Evolutionary conservation across 1,140 invertebrate genomes (phyloP).

Genomic region (Schlechtendalia chinensis): DNA sequence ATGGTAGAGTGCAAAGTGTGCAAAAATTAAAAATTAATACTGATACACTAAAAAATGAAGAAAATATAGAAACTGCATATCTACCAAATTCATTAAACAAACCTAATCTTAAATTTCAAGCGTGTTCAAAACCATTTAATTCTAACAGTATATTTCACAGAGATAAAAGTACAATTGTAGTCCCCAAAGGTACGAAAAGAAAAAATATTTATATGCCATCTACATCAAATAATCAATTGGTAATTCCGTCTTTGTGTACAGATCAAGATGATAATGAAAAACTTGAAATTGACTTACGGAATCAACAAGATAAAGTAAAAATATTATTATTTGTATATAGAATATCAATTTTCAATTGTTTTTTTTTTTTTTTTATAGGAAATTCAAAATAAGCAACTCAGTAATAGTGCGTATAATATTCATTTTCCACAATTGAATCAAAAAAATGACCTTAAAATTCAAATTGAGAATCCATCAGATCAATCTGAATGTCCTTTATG

Average conservation of each 20-base stretch:
- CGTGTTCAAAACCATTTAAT: constrained; percentile 7
- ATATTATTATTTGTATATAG: neutral
- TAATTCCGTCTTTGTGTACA: neutral
- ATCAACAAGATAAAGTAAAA: neutral
- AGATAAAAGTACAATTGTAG: neutral
- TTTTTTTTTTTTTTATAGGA: neutral
- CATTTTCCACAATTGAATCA: neutral
- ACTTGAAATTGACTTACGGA: neutral
- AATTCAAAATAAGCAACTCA: neutral
- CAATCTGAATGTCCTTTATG: constrained; percentile 28
- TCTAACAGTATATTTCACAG: neutral
- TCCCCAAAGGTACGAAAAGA: neutral
- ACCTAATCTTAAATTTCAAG: neutral
- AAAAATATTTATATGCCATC: neutral
- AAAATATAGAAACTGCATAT: neutral
- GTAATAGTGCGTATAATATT: neutral
- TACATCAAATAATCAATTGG: neutral
- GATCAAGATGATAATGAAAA: neutral
- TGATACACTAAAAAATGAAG: neutral
- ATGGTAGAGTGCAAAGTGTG: neutral
- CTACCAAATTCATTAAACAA: neutral
- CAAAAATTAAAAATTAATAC: neutral
- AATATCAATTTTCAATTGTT: neutral
- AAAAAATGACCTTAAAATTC: neutral
- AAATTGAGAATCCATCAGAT: neutral